These are phyloP conservation scores for Ammodytes marinus DNA, from an alignment of 2,113 vertebrate genomes.

Conservation along the genomic window DNA sequence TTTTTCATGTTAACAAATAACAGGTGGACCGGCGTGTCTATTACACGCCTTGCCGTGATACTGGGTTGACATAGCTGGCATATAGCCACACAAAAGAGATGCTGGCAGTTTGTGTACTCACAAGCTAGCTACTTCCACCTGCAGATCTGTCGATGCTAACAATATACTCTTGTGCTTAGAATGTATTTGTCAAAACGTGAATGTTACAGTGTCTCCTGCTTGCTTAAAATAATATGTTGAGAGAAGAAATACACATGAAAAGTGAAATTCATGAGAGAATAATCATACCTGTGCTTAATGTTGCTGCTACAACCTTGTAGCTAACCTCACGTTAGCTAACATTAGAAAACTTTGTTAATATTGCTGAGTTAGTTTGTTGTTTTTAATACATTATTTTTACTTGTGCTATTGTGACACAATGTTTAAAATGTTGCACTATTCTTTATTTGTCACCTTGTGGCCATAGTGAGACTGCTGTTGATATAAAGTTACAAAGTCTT, in stretches of 20 bases:
- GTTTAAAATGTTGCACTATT: background rate
- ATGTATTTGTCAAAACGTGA: slow-evolving; percentile 7
- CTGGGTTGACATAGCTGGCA: too few species aligned
- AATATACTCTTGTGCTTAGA: background rate
- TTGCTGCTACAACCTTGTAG: background rate
- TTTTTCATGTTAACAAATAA: slow-evolving; percentile 59
- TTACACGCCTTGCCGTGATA: too few species aligned
- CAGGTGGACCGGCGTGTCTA: too few species aligned
- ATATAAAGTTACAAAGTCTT: background rate
- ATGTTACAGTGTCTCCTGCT: background rate
- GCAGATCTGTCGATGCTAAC: background rate
- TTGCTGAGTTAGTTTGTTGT: background rate
- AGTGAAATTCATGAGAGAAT: background rate
- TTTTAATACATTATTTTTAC: background rate
- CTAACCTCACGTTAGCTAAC: background rate
- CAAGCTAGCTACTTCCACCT: background rate
- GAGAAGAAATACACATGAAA: background rate
- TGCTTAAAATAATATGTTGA: background rate
- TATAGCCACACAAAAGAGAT: too few species aligned
- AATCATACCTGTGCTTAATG: background rate
- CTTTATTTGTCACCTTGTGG: background rate
- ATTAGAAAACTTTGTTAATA: background rate
- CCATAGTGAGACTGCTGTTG: background rate
- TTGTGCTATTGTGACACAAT: background rate
- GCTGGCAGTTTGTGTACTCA: background rate